These are phyloP conservation scores for Leucophora obtusa DNA, from an alignment of 2,888 invertebrate species.

Conservation along the genomic window DNA sequence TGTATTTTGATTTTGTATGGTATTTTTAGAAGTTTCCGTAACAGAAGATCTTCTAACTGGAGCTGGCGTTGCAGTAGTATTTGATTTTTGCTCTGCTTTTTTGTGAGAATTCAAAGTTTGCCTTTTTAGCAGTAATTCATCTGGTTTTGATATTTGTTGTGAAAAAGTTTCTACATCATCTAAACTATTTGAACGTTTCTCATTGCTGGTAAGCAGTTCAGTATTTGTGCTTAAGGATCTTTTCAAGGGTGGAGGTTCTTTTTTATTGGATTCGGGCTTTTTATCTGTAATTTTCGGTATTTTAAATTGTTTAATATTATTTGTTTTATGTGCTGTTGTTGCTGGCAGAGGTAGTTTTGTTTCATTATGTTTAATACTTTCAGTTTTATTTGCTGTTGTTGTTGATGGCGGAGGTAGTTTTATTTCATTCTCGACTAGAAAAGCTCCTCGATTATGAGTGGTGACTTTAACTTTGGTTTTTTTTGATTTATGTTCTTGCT, in stretches of 20 bases:
- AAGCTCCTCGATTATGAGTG: slow-evolving; percentile 80
- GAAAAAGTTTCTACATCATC: slow-evolving; percentile 64
- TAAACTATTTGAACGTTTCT: slow-evolving; percentile 32
- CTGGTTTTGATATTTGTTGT: slow-evolving; percentile 61
- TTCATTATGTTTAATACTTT: slow-evolving; percentile 17
- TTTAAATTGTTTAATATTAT: slow-evolving; percentile 30
- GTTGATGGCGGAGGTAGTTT: slow-evolving; percentile 72
- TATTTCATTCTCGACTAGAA: slow-evolving; percentile 74
- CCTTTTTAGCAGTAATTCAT: slow-evolving; percentile 49
- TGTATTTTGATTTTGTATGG: not conserved
- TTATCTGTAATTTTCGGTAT: slow-evolving; percentile 53
- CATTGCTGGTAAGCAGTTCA: no score
- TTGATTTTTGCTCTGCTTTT: not conserved
- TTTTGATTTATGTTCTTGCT: slow-evolving; percentile 46
- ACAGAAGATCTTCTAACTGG: slow-evolving; percentile 55
- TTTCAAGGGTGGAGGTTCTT: not conserved
- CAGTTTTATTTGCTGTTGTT: slow-evolving; percentile 7
- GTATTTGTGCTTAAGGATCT: no score
- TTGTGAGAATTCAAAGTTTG: slow-evolving; percentile 7
- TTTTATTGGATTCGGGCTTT: not conserved
- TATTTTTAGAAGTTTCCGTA: slow-evolving; percentile 59
- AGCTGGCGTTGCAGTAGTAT: slow-evolving; percentile 1
- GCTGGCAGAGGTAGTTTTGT: slow-evolving; percentile 73
- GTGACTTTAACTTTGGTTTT: slow-evolving; percentile 79
- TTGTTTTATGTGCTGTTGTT: not conserved